Conservation (phyloP, 2,113 vertebrate genomes). For the Aptenodytes forsteri region DNA sequence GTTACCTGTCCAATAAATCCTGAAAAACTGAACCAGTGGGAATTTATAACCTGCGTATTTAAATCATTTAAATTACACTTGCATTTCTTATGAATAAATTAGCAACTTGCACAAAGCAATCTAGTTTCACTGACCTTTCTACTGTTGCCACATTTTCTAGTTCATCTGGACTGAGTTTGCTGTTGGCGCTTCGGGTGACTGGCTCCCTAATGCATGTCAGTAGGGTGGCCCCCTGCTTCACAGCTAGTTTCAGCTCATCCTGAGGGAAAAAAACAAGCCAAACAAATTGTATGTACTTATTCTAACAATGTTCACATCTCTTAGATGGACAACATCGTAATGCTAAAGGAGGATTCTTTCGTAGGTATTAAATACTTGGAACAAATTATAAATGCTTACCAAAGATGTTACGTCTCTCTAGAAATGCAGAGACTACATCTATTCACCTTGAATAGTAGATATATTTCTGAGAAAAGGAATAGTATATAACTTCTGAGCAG, state of each 20-base stretch:
- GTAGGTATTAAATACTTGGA: neutral
- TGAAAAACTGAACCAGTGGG: neutral
- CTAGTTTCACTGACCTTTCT: conserved; percentile 81
- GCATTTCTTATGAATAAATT: neutral
- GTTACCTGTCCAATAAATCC: neutral
- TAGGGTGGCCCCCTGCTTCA: conserved; percentile 88
- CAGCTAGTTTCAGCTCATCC: conserved; percentile 88
- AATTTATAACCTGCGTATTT: neutral
- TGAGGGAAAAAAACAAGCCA: conserved; percentile 33
- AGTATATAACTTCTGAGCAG: neutral
- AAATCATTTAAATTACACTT: neutral
- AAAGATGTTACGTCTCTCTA: neutral
- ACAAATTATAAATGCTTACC: neutral
- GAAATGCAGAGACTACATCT: neutral
- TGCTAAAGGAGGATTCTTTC: neutral
- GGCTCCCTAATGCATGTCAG: conserved; percentile 88
- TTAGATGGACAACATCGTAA: neutral
- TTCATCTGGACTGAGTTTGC: conserved; percentile 86
- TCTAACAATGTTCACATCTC: neutral
- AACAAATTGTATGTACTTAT: neutral
- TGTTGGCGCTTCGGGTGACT: conserved; percentile 76
- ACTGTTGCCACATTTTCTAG: conserved; percentile 89
- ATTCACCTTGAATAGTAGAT: neutral
- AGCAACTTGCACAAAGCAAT: neutral
- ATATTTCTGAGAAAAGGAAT: neutral